phyloP scores from a whole-genome alignment of 1,140 invertebrate genomes.

The Chironomus tepperi region DNA sequence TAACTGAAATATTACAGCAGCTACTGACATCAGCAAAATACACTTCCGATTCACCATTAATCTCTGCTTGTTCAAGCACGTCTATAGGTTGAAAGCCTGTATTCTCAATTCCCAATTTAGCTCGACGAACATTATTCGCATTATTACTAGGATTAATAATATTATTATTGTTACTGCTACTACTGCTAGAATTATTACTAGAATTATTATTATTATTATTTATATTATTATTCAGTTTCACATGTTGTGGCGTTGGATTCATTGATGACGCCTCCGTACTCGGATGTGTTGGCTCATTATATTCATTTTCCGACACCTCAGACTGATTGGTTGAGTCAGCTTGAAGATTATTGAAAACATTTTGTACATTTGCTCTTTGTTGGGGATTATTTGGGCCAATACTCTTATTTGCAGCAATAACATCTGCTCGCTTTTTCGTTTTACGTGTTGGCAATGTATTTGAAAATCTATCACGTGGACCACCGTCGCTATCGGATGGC shows the following conservation, averaged over 20 bases:
- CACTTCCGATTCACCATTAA: constrained; percentile 45
- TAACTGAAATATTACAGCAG: constrained; percentile 64
- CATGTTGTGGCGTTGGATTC: constrained; percentile 24
- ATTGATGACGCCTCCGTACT: constrained; percentile 5
- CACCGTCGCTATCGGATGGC: constrained; percentile 38
- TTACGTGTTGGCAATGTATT: constrained; percentile 44
- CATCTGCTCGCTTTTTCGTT: constrained; percentile 44
- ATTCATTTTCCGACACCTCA: constrained; percentile 26
- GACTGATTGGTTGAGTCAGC: constrained; percentile 18
- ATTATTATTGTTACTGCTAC: background rate
- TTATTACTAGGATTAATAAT: background rate
- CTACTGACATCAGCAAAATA: constrained; percentile 82
- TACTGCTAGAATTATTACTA: background rate
- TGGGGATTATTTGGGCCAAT: constrained; percentile 34
- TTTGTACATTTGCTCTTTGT: constrained; percentile 41
- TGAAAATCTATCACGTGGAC: constrained; percentile 40
- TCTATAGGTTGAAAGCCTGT: constrained; percentile 31
- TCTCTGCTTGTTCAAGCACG: background rate
- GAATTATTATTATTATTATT: constrained; percentile 16
- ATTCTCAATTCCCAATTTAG: constrained; percentile 34
- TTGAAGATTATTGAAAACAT: constrained; percentile 35
- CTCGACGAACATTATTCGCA: background rate
- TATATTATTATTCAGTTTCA: background rate
- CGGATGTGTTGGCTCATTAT: constrained; percentile 25
- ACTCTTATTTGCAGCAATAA: constrained; percentile 40